A percentile compares a stretch with the other conserved stretches of the same genome.
Evolutionary conservation across 2,113 vertebrate genomes (phyloP).

Genomic region (Oncorhynchus clarkii): DNA sequence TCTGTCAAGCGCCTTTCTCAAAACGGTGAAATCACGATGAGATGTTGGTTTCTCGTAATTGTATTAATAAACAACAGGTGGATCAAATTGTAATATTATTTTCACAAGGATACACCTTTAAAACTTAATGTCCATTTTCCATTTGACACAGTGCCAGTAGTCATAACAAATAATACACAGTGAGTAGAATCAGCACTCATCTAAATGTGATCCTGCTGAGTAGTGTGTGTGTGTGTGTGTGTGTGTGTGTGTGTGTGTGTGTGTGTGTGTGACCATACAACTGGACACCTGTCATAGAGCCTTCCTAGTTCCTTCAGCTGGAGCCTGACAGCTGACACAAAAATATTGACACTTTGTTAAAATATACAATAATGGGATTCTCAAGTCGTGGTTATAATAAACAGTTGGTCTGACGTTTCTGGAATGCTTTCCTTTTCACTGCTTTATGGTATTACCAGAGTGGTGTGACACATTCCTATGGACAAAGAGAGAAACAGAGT

Average conservation of each 20-base stretch:
- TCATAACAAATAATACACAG: neutral
- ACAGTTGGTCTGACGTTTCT: neutral
- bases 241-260: too few species aligned
- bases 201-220: neutral
- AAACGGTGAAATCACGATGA: neutral
- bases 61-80: neutral
- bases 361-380: constrained; percentile 6
- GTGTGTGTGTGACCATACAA: neutral
- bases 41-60: neutral
- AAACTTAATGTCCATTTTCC: neutral
- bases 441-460: neutral
- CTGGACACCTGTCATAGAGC: neutral
- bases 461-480: neutral
- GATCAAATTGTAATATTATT: too few species aligned
- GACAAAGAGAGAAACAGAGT: too few species aligned
- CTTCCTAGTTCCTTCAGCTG: constrained; percentile 1
- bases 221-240: too few species aligned
- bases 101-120: neutral
- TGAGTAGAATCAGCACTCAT: neutral
- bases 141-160: neutral
- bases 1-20: neutral
- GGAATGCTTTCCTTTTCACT: neutral
- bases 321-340: neutral
- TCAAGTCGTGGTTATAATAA: neutral
- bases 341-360: constrained; percentile 5